These are phyloP conservation scores for Brachionus koreanus DNA, from an alignment of 1,140 invertebrate species.

Conservation along the genomic window DNA sequence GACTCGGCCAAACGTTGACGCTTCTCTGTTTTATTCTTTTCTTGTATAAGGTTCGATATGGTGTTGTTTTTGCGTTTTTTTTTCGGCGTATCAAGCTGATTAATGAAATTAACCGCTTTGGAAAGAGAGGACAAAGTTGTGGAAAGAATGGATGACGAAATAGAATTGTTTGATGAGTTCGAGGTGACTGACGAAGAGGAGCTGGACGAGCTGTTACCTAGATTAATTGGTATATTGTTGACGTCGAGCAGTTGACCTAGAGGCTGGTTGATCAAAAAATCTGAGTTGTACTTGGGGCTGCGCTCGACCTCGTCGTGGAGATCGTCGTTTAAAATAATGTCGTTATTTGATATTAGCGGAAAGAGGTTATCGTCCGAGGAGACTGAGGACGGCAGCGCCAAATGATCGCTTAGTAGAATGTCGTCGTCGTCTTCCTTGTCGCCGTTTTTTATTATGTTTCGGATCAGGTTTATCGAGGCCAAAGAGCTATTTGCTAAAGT, in stretches of 20 bases:
- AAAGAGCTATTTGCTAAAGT: not conserved
- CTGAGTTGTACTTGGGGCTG: not conserved
- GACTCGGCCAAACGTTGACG: conserved; percentile 5
- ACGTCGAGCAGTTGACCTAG: not conserved
- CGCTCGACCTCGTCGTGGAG: not conserved
- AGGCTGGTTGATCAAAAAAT: not conserved
- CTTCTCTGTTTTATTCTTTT: conserved; percentile 7
- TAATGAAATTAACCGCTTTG: conserved; percentile 24
- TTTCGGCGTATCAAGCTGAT: conserved; percentile 16
- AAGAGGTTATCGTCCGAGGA: conserved; percentile 18
- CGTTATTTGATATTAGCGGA: not conserved
- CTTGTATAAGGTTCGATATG: not conserved
- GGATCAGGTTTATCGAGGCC: conserved; percentile 4
- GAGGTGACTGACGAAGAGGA: not conserved
- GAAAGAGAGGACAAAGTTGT: conserved; percentile 7
- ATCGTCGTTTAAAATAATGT: not conserved
- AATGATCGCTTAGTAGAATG: conserved; percentile 1
- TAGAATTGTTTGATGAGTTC: not conserved
- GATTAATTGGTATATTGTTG: conserved; percentile 17
- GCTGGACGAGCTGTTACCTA: conserved; percentile 8
- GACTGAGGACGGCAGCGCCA: not conserved
- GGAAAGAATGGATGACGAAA: conserved; percentile 8
- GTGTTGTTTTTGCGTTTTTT: conserved; percentile 30
- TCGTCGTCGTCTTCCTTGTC: conserved; percentile 25
- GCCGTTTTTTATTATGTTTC: conserved; percentile 8